Percentiles rank a stretch among this genome's conserved stretches.
phyloP scores from a whole-genome alignment of 2,797 vertebrate species.

The Betta splendens region DNA sequence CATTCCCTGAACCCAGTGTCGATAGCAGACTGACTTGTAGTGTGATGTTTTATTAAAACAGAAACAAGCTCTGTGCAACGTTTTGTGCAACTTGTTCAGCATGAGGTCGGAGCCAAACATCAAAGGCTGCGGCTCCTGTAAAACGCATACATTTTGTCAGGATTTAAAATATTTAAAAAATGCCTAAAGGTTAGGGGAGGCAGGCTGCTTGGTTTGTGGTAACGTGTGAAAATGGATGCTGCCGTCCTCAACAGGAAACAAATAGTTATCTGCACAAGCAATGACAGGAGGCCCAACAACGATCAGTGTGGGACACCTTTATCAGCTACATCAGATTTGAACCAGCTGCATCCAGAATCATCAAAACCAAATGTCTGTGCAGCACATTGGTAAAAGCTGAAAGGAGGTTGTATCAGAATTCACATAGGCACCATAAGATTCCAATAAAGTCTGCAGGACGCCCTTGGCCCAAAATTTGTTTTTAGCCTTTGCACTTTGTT shows the following conservation, averaged over 20 bases:
- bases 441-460: no score
- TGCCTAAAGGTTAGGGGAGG: background rate
- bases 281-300: background rate
- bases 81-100: background rate
- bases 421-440: no score
- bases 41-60: background rate
- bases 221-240: background rate
- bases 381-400: background rate
- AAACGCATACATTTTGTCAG: background rate
- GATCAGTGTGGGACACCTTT: background rate
- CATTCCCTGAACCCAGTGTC: background rate
- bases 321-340: background rate
- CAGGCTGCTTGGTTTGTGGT: background rate
- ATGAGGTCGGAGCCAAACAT: background rate
- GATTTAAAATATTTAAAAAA: background rate
- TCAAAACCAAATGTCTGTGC: slow-evolving; percentile 1
- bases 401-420: no score
- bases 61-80: background rate
- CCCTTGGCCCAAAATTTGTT: no score
- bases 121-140: background rate
- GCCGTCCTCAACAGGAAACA: background rate
- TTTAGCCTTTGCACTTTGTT: no score
- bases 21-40: background rate
- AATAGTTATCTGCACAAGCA: background rate
- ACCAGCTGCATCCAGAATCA: background rate